Conservation (phyloP, 1,140 invertebrate species). For the Drosophila lini region DNA sequence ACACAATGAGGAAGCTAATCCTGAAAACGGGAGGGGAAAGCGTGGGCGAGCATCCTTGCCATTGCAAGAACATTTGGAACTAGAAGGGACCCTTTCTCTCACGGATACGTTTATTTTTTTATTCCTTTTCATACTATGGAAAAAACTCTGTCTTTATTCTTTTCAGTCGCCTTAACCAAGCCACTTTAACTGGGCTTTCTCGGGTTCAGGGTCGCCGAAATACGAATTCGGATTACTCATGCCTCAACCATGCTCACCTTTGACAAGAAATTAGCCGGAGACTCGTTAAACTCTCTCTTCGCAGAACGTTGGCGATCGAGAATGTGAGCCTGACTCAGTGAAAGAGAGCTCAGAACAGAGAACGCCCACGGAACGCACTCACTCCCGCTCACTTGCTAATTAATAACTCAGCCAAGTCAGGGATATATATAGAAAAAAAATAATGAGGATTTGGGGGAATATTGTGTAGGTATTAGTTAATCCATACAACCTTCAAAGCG, state of each 20-base stretch:
- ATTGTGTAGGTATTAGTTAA: neutral
- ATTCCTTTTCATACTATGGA: neutral
- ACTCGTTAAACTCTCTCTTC: slow-evolving; percentile 22
- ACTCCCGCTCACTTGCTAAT: slow-evolving; percentile 9
- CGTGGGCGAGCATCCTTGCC: slow-evolving; percentile 4
- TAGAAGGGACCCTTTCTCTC: neutral
- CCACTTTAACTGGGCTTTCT: neutral
- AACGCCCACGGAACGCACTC: slow-evolving; percentile 32
- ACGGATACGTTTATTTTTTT: neutral
- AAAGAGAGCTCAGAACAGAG: slow-evolving; percentile 19
- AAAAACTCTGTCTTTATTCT: neutral
- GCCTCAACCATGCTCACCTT: slow-evolving; percentile 62
- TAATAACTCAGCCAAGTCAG: slow-evolving; percentile 22
- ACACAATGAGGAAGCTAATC: slow-evolving; percentile 41
- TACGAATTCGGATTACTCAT: slow-evolving; percentile 51
- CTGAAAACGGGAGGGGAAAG: slow-evolving; percentile 14
- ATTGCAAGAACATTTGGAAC: neutral
- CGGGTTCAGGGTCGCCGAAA: slow-evolving; percentile 42
- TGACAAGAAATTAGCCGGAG: slow-evolving; percentile 41
- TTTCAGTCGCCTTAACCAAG: slow-evolving; percentile 5
- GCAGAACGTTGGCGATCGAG: slow-evolving; percentile 8
- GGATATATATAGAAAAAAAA: neutral
- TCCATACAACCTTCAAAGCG: neutral
- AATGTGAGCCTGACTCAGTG: slow-evolving; percentile 43
- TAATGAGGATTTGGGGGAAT: neutral